Percentiles rank a stretch among this genome's conserved stretches.
Evolutionary conservation across 2,797 vertebrate genomes (phyloP).

Genomic region (Lagorchestes hirsutus): DNA sequence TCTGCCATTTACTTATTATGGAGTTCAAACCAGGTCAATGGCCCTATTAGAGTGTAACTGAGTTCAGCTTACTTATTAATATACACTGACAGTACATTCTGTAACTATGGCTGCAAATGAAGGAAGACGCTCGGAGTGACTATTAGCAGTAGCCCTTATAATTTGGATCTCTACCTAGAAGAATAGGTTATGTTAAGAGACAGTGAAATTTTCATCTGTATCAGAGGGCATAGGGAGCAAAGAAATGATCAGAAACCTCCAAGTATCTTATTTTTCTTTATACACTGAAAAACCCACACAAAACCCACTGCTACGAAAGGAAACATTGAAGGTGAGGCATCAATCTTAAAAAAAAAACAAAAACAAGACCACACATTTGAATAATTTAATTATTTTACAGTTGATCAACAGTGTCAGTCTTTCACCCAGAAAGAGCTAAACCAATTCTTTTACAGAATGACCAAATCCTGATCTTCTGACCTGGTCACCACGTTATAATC

Average conservation of each 20-base stretch:
- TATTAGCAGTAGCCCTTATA: background rate
- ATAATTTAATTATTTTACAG: conserved; percentile 30
- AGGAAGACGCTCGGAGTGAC: background rate
- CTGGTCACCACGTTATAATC: background rate
- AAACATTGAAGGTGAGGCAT: conserved; percentile 35
- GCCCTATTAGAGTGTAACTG: conserved; percentile 61
- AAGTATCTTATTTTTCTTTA: conserved; percentile 7
- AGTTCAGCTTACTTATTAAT: conserved; percentile 53
- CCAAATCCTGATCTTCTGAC: background rate
- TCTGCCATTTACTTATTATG: conserved; percentile 72
- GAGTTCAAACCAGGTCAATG: conserved; percentile 67
- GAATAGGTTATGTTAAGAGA: background rate
- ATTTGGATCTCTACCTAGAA: background rate
- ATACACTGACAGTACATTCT: rapidly evolving
- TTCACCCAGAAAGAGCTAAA: background rate
- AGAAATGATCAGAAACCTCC: conserved; percentile 14
- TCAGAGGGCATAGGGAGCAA: conserved; percentile 1
- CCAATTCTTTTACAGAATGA: background rate
- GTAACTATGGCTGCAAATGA: conserved; percentile 34
- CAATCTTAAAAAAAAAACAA: conserved; percentile 29
- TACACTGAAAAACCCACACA: conserved; percentile 34
- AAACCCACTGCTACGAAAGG: conserved; percentile 29
- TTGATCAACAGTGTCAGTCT: conserved; percentile 29
- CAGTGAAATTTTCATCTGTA: background rate
- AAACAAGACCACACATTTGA: background rate